Evolutionary conservation across 23 tunicate genomes (phyloP), one percentile per base, ranked within the genome.

Genomic region (Halocynthia aurantium): DNA sequence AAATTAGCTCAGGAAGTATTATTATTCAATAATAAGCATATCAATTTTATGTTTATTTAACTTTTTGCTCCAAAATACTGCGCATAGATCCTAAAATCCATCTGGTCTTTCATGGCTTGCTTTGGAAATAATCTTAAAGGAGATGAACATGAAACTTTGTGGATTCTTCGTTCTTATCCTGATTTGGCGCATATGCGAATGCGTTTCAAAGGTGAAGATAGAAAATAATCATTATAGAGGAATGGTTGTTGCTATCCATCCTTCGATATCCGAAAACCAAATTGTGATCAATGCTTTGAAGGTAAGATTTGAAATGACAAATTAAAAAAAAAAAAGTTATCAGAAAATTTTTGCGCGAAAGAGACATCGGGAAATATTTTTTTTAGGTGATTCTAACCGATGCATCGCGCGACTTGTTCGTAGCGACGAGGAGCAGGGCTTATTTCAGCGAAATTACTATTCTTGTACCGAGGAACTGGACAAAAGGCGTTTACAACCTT

Each of bases 191-290:
- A 31, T 31, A 31, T 31, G 44, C 44, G 44, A 31, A 31, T 31
- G 44, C 44, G 2, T 31, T 31, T 31, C 44, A 10, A 74, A 74
- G 57, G 50, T 74, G 13, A 54, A 74, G 56, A 15, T 74, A 8
- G 20, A 74, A 74, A 74, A 54, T 65, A 91, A 91, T 52, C 44
- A 79, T 5, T 91, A 91, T 78, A 77, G 53, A 22, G 91, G 91
- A n/a, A 18, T 91, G 11, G 87, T 85, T 65, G 86, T 91, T 57
- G 97, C 97, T 12, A 91, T 91, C n/a, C 82, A 85, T 73, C 91
- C 90, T 6, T 84, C 85, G 53, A 58, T 91, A 40, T 67, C 86
- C 40, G 91, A 91, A 82, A 72, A 82, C 70, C 76, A 75, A 50
- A 62, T 7, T 8, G 60, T 88, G 10, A 65, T 88, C 7, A 75